phyloP scores from a whole-genome alignment of 2,113 vertebrate species.

The Polyodon spathula region DNA sequence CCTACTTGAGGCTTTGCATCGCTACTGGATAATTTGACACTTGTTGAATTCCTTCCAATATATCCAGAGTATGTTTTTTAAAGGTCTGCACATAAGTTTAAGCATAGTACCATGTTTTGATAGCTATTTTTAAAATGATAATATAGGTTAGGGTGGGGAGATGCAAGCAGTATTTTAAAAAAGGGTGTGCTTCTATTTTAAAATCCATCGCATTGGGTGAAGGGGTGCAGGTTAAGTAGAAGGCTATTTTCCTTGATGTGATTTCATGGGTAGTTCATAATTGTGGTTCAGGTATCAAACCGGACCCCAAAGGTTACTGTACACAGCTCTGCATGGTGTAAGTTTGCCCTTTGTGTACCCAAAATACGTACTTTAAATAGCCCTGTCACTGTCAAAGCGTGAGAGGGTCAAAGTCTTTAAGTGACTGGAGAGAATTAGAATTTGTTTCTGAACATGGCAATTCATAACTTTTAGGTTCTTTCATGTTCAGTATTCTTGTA shows the following conservation, averaged over 20 bases:
- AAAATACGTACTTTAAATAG: conserved; percentile 31
- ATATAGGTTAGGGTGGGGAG: no score
- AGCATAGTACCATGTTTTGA: no score
- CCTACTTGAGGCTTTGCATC: no score
- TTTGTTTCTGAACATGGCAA: background rate
- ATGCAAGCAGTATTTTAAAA: no score
- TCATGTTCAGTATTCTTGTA: no score
- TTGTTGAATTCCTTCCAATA: no score
- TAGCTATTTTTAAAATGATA: no score
- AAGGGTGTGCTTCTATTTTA: no score
- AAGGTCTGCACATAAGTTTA: no score
- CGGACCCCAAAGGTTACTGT: conserved; percentile 34
- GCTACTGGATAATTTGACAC: no score
- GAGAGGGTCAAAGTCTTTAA: conserved; percentile 15
- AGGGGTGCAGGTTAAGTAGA: conserved; percentile 12
- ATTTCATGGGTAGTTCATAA: conserved; percentile 33
- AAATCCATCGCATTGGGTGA: background rate
- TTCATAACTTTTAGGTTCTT: background rate
- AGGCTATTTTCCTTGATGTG: conserved; percentile 30
- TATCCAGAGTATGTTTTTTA: no score
- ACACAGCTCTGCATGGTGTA: conserved; percentile 11
- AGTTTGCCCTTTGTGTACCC: conserved; percentile 15
- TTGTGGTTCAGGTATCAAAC: conserved; percentile 27
- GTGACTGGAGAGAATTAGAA: conserved; percentile 7
- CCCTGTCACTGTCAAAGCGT: conserved; percentile 3